Evolutionary conservation across 1,140 invertebrate genomes (phyloP).

Genomic region (Bombus fervidus): DNA sequence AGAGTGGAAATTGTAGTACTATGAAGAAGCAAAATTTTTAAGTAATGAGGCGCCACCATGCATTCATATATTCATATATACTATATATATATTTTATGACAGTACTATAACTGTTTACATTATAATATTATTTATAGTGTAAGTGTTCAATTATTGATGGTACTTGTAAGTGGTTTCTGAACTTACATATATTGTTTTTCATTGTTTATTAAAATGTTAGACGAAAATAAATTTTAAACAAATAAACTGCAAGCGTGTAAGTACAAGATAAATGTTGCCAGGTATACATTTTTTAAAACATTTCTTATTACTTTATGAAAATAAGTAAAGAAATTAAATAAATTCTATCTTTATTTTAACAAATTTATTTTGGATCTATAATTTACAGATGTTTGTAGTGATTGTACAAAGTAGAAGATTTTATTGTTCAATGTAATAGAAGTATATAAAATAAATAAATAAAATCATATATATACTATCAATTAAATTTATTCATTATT

Average conservation of each 20-base stretch:
- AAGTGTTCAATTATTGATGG: too few species aligned
- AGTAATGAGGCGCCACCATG: too few species aligned
- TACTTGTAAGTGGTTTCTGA: too few species aligned
- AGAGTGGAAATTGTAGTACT: too few species aligned
- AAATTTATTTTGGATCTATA: not conserved
- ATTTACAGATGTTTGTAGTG: not conserved
- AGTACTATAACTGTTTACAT: too few species aligned
- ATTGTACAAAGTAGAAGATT: not conserved
- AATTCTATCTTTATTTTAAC: not conserved
- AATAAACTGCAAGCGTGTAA: too few species aligned
- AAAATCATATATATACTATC: not conserved
- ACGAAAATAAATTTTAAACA: too few species aligned
- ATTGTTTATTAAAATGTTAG: too few species aligned
- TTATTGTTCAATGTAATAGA: not conserved
- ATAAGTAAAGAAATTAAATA: not conserved
- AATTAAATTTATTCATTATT: conserved; percentile 10
- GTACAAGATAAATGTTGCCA: not conserved
- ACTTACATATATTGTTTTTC: too few species aligned
- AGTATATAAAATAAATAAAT: not conserved
- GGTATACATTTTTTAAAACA: not conserved
- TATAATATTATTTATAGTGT: too few species aligned
- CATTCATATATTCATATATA: not conserved
- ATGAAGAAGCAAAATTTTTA: too few species aligned
- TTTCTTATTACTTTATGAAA: not conserved
- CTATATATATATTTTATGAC: too few species aligned